These are phyloP conservation scores for Hypomesus transpacificus DNA, from an alignment of 2,113 vertebrate species.

Conservation along the genomic window DNA sequence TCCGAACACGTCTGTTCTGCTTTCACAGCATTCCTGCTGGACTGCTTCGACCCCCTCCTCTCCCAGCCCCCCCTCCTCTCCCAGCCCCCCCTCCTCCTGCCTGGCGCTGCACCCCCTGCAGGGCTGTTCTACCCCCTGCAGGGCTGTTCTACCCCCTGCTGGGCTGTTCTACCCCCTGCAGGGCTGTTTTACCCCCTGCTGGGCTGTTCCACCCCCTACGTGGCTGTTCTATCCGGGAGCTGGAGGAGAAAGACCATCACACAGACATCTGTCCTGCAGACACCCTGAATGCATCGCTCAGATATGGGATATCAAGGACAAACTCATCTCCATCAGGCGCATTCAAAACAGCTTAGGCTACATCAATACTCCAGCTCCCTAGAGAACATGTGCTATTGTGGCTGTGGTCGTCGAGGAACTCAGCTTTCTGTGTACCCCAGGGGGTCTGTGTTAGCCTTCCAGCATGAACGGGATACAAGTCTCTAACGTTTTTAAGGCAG, in stretches of 20 bases:
- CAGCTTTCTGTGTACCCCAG: too few relatives aligned
- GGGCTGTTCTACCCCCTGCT: slow-evolving; percentile 39
- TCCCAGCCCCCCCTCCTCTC: slow-evolving; percentile 16
- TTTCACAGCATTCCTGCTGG: slow-evolving; percentile 29
- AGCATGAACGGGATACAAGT: too few relatives aligned
- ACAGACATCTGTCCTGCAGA: slow-evolving; percentile 59
- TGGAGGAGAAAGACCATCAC: slow-evolving; percentile 39
- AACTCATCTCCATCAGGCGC: slow-evolving; percentile 38
- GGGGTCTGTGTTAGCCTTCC: too few relatives aligned
- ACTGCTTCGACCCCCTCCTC: slow-evolving; percentile 24
- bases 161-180: slow-evolving; percentile 54
- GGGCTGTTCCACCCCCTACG: slow-evolving; percentile 52
- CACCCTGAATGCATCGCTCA: slow-evolving; percentile 43
- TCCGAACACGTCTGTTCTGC: slow-evolving; percentile 26
- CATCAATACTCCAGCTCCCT: slow-evolving; percentile 28
- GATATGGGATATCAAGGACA: slow-evolving; percentile 49
- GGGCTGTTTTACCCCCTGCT: slow-evolving; percentile 41
- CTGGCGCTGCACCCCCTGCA: slow-evolving; percentile 54
- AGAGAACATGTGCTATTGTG: slow-evolving; percentile 20
- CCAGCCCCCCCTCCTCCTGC: slow-evolving; percentile 52
- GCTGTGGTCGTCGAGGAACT: too few relatives aligned
- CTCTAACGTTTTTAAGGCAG: too few relatives aligned
- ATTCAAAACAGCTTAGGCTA: slow-evolving; percentile 8
- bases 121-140: slow-evolving; percentile 41
- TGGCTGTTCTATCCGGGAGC: slow-evolving; percentile 32